Evolutionary conservation across 1,140 invertebrate species (phyloP), one percentile per base, ranked within the genome.

Genomic region (Drosophila bipectinata): DNA sequence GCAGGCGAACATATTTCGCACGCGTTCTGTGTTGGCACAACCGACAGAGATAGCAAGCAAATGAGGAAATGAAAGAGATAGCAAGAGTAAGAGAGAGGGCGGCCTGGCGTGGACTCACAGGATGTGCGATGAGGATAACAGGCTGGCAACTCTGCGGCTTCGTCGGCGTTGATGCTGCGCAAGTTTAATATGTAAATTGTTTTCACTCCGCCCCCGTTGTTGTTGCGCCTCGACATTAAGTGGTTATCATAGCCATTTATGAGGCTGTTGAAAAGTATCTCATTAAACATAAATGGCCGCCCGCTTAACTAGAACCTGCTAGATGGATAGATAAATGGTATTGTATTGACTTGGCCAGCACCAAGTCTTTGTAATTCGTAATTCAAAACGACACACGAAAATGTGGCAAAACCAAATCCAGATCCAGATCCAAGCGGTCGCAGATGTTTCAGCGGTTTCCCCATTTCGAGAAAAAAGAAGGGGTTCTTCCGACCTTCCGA

Each of bases 221-320:
- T 47, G 44, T 21, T 26, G 28, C 49, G 72, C 58, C 66, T 89
- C 80, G 79, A 79, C 85, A 87, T 90, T 90, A 90, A 90, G 87
- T 90, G 87, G 87, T 90, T 90, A 90, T 90, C 87, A 90, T 90
- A 90, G 87, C 87, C 87, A 90, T 90, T 90, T 90, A 90, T 90
- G 85, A 82, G 87, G 82, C 82, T 90, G 88, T 90, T 88, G 83
- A 90, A 90, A 90, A 90, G 83, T 83, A 79, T 90, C 87, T 85
- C 81, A 88, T 88, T 88, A 88, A 88, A 88, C 84, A 89, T 89
- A 77, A 81, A 81, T 81, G 78, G 53, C 60, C 60, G 63, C 45
- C 56, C 59, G 55, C 49, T 66, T 47, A 55, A 78, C 71, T 64
- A 73, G 56, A 61, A 64, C 55, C 45, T 4, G 14, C 41, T 18